Evolutionary conservation across 2,888 invertebrate species (phyloP), one percentile per base, ranked within the genome.

Genomic region (Lasioglossum vierecki): DNA sequence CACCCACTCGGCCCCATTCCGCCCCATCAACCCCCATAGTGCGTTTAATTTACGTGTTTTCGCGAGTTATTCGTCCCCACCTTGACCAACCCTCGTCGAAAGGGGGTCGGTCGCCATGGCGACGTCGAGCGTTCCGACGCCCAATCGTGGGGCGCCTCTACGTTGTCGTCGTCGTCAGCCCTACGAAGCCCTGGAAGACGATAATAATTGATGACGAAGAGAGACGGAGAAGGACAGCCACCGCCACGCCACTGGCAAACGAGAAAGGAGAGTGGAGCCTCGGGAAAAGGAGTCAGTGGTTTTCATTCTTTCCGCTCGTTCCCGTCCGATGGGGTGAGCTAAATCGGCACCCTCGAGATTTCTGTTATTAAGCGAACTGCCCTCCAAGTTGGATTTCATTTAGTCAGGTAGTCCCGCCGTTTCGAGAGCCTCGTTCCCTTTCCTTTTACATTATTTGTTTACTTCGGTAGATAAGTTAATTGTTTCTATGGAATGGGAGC

Each of bases 31-130:
- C 89, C 92, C 89, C 93, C 93, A 93, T 94, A 94, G 94, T 94
- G 94, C 94, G 92, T 94, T 94, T 94, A 94, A 94, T 94, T 94
- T 94, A 94, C 94, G 94, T 94, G 94, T 94, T 94, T 94, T 94
- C 94, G 92, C 94, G 94, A 94, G 94, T 94, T 94, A 94, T 94
- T 94, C 93, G 94, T 91, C 91, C 91, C 90, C 91, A 92, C 91
- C 88, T 82, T 80, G 73, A 83, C 83, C 89, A 76, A 88, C 86
- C 88, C 90, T 88, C 88, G 88, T 89, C 91, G 90, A 92, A 70
- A 91, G 91, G 90, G 92, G 92, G 93, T 91, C 89, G 91, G 94
- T 94, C 91, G 82, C 93, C 92, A 94, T 94, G 93, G 90, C 88
- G 87, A 94, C 93, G 90, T 81, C 87, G 84, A 90, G 92, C 89